Percentiles rank a stretch among this genome's conserved stretches.
These are phyloP conservation scores for Macaca nemestrina DNA, from an alignment of 2,113 vertebrate species.

Conservation along the genomic window DNA sequence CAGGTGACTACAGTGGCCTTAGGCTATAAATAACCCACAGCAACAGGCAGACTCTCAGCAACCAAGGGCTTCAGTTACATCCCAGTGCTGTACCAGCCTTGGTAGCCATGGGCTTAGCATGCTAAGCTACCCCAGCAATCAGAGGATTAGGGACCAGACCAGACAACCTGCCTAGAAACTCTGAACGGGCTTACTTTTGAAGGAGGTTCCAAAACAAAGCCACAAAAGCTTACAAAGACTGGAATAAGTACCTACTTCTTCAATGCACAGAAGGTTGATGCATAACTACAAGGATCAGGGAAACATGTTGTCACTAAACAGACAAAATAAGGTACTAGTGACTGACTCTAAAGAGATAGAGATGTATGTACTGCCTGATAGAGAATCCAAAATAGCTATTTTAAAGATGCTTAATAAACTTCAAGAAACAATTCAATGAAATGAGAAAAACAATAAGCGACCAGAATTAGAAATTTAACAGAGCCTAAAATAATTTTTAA, in stretches of 20 bases:
- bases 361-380: neutral
- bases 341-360: neutral
- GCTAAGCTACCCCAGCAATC: neutral
- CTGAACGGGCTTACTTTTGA: neutral
- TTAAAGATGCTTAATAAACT: neutral
- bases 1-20: neutral
- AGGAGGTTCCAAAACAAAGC: neutral
- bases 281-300: neutral
- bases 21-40: neutral
- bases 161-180: neutral
- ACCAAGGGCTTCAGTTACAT: neutral
- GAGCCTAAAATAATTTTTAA: neutral
- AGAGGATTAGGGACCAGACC: neutral
- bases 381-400: neutral
- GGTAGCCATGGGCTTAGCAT: neutral
- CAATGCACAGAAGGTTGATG: neutral
- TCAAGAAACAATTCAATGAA: neutral
- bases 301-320: neutral
- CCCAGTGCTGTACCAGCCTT: neutral
- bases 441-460: neutral
- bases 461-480: neutral
- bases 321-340: neutral
- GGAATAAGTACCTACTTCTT: neutral
- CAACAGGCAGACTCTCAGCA: neutral
- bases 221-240: neutral